Base-by-base conservation (phyloP, 2,113 vertebrate genomes). In the Oostethus manadensis region DNA sequence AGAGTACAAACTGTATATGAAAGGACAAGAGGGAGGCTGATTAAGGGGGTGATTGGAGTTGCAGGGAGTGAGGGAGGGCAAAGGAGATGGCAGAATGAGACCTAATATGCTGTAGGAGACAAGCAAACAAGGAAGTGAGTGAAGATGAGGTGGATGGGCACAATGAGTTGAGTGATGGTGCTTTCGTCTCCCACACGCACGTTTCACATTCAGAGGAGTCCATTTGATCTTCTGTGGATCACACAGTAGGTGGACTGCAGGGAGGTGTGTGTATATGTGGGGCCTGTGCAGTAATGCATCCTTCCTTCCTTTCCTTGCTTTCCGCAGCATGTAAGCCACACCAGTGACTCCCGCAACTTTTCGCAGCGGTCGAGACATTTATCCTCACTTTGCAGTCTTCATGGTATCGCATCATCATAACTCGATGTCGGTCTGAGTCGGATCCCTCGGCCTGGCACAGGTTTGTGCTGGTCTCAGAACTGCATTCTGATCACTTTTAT, bases 181-280 rank as follows among this genome's bases (percentile, higher is more conserved):
- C 29, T 8, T 33, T 16, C 35, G 79, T 86, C 58, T 74, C 0
- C 35, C 44, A 67, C 60, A 57, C 64, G 42, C 47, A 29, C 60
- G 6, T 46, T 62, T 56, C 71, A 66, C 63, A 42, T 45, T 68
- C 74, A 1, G 51, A 78, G 72, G 80, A 71, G 47, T 23, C 55
- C 62, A 62, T 84, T 84, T 74, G 64, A 79, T 84, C 74, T 79
- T 78, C 56, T 60, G 71, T 35, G 38, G 66, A 68, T 72, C 72
- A 71, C 71, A 82, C 67, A 73, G 76, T 62, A 58, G 74, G 73
- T 72, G 64, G 21, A 40, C 3, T n/a, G 38, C 54, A 56, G 10
- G 43, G 20, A 43, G 8, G 18, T 22, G 18, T 42, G 38, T 47
- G 1, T n/a, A 17, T 48, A 33, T 50, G 15, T 22, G 48, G 48